A percentile compares a stretch with the other conserved stretches of the same genome.
phyloP scores from a whole-genome alignment of 1,140 invertebrate species.

The Drosophila mayri region DNA sequence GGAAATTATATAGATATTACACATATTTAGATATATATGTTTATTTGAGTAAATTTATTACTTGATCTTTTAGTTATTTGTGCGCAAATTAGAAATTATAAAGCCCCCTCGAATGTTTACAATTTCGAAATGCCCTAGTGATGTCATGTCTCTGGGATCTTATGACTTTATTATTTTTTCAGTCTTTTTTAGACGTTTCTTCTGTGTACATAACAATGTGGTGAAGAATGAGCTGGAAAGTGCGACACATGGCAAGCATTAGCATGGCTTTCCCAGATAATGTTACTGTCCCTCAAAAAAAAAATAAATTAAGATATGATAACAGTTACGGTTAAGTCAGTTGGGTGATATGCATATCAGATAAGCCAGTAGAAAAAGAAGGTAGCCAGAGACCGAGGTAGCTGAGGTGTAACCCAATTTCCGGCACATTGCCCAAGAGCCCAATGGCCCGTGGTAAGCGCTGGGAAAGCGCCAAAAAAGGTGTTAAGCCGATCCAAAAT shows the following conservation, averaged over 20 bases:
- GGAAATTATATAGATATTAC: not conserved
- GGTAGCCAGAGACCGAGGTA: constrained; percentile 1
- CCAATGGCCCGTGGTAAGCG: constrained; percentile 44
- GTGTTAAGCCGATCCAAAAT: constrained; percentile 45
- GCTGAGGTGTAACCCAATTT: constrained; percentile 63
- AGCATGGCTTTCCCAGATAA: constrained; percentile 51
- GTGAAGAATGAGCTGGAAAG: constrained; percentile 15
- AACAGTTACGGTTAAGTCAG: constrained; percentile 36
- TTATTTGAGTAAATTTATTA: not conserved
- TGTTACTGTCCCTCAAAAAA: not conserved
- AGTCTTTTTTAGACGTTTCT: constrained; percentile 31
- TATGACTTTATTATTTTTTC: constrained; percentile 44
- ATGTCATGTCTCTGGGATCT: constrained; percentile 35
- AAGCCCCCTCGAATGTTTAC: not conserved
- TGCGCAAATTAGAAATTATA: not conserved
- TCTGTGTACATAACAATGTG: constrained; percentile 9
- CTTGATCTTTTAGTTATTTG: not conserved
- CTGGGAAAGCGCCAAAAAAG: constrained; percentile 48
- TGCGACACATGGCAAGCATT: constrained; percentile 41
- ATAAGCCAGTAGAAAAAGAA: constrained; percentile 38
- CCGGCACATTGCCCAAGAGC: constrained; percentile 50
- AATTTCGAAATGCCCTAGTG: constrained; percentile 15
- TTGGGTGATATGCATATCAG: constrained; percentile 56
- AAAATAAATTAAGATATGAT: constrained; percentile 53
- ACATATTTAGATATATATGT: not conserved